A percentile compares a stretch with the other conserved stretches of the same genome.
Evolutionary conservation across 2,113 vertebrate genomes (phyloP).

Genomic region (Xiphophorus hellerii): DNA sequence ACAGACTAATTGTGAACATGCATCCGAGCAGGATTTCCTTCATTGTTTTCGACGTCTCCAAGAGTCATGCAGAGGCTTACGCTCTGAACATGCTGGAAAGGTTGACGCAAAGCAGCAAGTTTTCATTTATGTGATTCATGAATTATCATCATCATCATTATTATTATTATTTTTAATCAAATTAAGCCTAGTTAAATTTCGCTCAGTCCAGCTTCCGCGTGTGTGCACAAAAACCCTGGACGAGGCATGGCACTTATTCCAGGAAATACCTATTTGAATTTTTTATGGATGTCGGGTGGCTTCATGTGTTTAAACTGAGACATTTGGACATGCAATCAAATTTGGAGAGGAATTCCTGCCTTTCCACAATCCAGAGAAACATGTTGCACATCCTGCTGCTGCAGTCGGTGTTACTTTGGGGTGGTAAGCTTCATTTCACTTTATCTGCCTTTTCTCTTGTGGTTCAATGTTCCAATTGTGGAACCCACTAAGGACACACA

Average conservation of each 20-base stretch:
- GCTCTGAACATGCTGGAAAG: slow-evolving; percentile 42
- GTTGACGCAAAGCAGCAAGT: slow-evolving; percentile 43
- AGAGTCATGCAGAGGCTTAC: too few relatives aligned
- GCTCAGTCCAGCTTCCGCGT: not conserved
- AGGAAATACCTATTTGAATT: slow-evolving; percentile 15
- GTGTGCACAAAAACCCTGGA: slow-evolving; percentile 8
- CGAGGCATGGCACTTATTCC: slow-evolving; percentile 10
- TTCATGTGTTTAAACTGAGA: slow-evolving; percentile 34
- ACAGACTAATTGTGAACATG: slow-evolving; percentile 6
- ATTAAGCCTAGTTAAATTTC: not conserved
- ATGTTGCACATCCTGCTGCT: slow-evolving; percentile 78
- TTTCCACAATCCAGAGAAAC: slow-evolving; percentile 67
- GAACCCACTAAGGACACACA: not conserved
- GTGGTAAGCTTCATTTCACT: slow-evolving; percentile 72
- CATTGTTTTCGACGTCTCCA: not conserved
- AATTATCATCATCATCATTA: slow-evolving; percentile 2
- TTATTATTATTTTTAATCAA: not conserved
- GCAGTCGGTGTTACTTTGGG: slow-evolving; percentile 70
- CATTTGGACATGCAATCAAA: slow-evolving; percentile 4
- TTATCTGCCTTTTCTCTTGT: not conserved
- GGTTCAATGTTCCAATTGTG: not conserved
- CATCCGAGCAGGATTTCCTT: not conserved
- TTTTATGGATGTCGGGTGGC: slow-evolving; percentile 22
- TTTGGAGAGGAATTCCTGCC: slow-evolving; percentile 25
- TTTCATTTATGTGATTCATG: slow-evolving; percentile 13